phyloP scores from a whole-genome alignment of 2,888 invertebrate genomes.

The Psylliodes chrysocephalus region DNA sequence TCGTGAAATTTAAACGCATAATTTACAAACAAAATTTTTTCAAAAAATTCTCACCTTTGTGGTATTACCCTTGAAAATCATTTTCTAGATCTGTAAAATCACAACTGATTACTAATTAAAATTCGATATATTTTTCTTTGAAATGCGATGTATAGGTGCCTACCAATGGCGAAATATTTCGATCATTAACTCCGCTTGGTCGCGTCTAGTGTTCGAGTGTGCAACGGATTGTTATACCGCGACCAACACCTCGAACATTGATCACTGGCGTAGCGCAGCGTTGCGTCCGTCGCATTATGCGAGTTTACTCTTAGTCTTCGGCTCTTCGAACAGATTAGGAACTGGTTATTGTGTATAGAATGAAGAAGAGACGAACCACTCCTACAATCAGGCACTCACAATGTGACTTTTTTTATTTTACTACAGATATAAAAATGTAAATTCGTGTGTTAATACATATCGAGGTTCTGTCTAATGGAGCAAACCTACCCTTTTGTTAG shows the following conservation, averaged over 20 bases:
- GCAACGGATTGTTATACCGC: conserved; percentile 55
- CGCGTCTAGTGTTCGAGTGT: conserved; percentile 34
- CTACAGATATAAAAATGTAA: conserved; percentile 11
- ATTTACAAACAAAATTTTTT: no score
- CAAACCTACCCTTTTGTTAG: no score
- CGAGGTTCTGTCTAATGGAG: background rate
- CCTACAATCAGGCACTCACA: conserved; percentile 40
- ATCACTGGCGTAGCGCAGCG: no score
- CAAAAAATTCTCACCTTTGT: no score
- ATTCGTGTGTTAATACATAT: conserved; percentile 4
- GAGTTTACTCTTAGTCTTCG: conserved; percentile 56
- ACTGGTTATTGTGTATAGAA: conserved; percentile 57
- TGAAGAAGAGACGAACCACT: conserved; percentile 52
- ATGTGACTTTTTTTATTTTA: conserved; percentile 7
- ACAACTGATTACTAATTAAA: no score
- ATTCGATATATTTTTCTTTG: no score
- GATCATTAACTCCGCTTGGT: background rate
- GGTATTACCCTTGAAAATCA: no score
- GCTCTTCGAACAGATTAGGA: conserved; percentile 56
- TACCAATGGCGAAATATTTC: no score
- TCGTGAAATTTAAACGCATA: no score
- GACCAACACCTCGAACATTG: conserved; percentile 55
- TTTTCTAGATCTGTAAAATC: no score
- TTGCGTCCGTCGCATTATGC: conserved; percentile 61
- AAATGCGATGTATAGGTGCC: no score